These are phyloP conservation scores for Drosophila stalkeri DNA, from an alignment of 2,888 invertebrate species.

Conservation along the genomic window DNA sequence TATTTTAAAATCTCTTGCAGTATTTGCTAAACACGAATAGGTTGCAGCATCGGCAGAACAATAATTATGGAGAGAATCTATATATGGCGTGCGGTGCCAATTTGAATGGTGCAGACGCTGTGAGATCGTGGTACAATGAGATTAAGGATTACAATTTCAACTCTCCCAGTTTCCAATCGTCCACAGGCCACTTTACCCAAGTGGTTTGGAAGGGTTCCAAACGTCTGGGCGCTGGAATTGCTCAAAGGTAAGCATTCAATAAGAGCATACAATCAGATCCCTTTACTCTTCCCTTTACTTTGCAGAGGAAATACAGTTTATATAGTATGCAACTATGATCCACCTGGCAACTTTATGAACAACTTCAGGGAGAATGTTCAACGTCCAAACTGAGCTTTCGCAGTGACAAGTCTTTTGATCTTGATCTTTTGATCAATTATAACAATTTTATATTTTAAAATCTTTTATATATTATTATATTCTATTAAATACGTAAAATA, in stretches of 20 bases:
- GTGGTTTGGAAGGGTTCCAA: constrained; percentile 92
- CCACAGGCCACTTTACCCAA: constrained; percentile 94
- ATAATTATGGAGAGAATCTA: constrained; percentile 93
- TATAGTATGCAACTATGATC: constrained; percentile 69
- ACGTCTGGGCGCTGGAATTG: constrained; percentile 91
- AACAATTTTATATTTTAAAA: not conserved
- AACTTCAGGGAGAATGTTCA: constrained; percentile 50
- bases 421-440: not conserved
- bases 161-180: constrained; percentile 87
- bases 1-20: constrained; percentile 11
- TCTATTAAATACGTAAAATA: not conserved
- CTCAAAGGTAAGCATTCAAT: constrained; percentile 83
- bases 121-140: constrained; percentile 93
- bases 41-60: constrained; percentile 91
- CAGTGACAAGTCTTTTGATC: no score
- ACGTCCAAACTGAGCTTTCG: not conserved
- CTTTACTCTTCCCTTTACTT: not conserved
- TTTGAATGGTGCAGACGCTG: constrained; percentile 90
- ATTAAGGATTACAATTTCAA: constrained; percentile 89
- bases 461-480: not conserved
- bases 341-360: constrained; percentile 59
- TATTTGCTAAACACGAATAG: constrained; percentile 87
- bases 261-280: not conserved
- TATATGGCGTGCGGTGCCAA: constrained; percentile 90
- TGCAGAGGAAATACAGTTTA: constrained; percentile 57